These are phyloP conservation scores for Phymorhynchus buccinoides DNA, from an alignment of 1,140 invertebrate species.

Conservation along the genomic window DNA sequence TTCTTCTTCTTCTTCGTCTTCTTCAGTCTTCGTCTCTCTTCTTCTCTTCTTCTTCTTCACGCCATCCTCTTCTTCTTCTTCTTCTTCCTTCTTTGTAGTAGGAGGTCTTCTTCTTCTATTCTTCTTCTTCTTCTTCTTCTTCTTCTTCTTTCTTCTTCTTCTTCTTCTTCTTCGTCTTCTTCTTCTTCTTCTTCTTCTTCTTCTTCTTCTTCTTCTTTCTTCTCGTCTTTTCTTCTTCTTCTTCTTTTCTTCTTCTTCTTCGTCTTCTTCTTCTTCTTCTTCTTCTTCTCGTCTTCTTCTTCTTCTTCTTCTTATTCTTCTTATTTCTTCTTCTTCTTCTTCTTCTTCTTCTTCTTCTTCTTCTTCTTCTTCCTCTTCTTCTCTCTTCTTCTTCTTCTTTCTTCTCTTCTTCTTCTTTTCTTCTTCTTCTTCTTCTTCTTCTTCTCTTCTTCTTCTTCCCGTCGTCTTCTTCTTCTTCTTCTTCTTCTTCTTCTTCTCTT, in stretches of 20 bases:
- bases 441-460: not conserved
- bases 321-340: too few relatives aligned
- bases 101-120: too few relatives aligned
- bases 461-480: not conserved
- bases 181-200: not conserved
- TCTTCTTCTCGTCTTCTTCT: too few relatives aligned
- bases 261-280: not conserved
- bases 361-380: too few relatives aligned
- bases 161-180: not conserved
- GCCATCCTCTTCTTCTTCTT: too few relatives aligned
- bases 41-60: too few relatives aligned
- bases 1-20: too few relatives aligned
- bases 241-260: not conserved
- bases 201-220: not conserved
- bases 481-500: not conserved
- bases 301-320: too few relatives aligned
- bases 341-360: too few relatives aligned
- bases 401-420: not conserved
- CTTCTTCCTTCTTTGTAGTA: too few relatives aligned
- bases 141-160: not conserved
- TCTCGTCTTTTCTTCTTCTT: not conserved
- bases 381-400: too few relatives aligned
- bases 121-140: not conserved
- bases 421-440: not conserved
- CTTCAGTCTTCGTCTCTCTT: too few relatives aligned